These are phyloP conservation scores for Spizella passerina DNA, from an alignment of 2,797 vertebrate genomes.

Conservation along the genomic window DNA sequence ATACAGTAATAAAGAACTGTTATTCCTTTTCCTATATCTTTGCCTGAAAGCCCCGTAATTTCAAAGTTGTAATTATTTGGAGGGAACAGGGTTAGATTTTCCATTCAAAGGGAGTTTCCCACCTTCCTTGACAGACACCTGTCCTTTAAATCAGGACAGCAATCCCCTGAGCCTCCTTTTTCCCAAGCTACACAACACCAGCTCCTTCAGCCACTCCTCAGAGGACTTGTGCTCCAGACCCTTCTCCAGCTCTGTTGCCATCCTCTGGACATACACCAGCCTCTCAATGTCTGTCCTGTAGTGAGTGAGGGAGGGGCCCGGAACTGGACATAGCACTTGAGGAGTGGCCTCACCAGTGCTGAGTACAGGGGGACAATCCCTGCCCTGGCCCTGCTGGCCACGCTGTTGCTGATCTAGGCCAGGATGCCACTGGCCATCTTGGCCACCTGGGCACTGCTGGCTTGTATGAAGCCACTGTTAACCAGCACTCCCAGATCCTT, in stretches of 20 bases:
- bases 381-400: not conserved
- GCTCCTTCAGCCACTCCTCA: not conserved
- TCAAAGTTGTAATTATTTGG: not conserved
- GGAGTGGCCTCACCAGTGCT: not conserved
- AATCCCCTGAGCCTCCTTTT: not conserved
- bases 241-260: not conserved
- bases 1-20: not conserved
- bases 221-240: not conserved
- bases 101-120: not conserved
- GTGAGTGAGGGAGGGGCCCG: not conserved
- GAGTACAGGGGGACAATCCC: fast-evolving
- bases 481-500: not conserved
- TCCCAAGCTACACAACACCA: not conserved
- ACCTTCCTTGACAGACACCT: not conserved
- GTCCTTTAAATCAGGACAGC: not conserved
- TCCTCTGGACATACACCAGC: not conserved
- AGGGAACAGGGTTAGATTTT: not conserved
- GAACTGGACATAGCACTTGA: not conserved
- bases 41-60: not conserved
- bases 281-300: not conserved
- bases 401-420: not conserved
- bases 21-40: too few relatives aligned
- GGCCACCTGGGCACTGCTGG: not conserved
- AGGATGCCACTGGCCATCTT: not conserved
- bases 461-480: not conserved